Percentiles rank a stretch among this genome's conserved stretches.
These are phyloP conservation scores for Montipora sp. DNA, from an alignment of 64 coral and sea anemone genomes.

Conservation along the genomic window DNA sequence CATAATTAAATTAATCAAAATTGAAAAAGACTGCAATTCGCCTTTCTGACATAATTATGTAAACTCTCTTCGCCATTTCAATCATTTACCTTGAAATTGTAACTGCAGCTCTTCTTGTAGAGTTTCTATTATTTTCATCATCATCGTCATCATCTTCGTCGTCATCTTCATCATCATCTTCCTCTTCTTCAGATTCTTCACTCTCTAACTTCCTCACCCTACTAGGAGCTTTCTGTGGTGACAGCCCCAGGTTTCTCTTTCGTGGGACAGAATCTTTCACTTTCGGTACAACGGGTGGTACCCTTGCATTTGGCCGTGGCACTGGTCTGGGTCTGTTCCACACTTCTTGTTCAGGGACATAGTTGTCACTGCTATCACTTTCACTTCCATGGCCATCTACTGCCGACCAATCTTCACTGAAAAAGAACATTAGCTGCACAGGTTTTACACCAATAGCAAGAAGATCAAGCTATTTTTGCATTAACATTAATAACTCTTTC, in stretches of 20 bases:
- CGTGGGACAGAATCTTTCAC: constrained; percentile 37
- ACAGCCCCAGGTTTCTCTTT: background rate
- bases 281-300: constrained; percentile 60
- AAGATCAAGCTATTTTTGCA: too few relatives aligned
- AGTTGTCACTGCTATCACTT: constrained; percentile 93
- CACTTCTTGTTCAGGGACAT: constrained; percentile 57
- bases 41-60: too few relatives aligned
- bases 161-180: constrained; percentile 40
- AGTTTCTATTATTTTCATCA: constrained; percentile 79
- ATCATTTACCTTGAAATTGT: constrained; percentile 77
- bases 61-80: background rate
- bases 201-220: constrained; percentile 56
- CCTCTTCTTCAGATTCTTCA: constrained; percentile 61
- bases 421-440: background rate
- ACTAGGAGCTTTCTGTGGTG: constrained; percentile 18
- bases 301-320: constrained; percentile 83
- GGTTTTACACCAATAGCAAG: background rate
- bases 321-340: constrained; percentile 61
- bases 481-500: too few relatives aligned
- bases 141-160: constrained; percentile 70
- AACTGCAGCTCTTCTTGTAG: constrained; percentile 83
- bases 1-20: too few relatives aligned
- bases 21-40: too few relatives aligned
- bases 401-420: constrained; percentile 89
- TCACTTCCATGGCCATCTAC: constrained; percentile 48